phyloP scores from a whole-genome alignment of 92 coral and sea anemone genomes.

The Paramuricea clavata region DNA sequence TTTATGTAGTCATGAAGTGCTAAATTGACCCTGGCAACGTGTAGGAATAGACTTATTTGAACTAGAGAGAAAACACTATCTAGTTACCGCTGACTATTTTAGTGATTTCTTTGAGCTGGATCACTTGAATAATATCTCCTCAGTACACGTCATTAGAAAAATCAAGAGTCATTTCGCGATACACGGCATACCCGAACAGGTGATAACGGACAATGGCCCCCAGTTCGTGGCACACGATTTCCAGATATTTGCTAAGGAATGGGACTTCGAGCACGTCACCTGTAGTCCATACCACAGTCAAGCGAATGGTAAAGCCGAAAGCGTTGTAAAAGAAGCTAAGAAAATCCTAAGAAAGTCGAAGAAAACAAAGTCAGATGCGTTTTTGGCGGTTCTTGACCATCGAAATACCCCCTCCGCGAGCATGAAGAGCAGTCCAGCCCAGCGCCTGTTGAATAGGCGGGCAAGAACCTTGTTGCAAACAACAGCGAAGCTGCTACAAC shows the following conservation, averaged over 20 bases:
- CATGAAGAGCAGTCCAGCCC: constrained; percentile 46
- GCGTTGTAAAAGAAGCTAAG: background rate
- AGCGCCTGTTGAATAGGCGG: constrained; percentile 50
- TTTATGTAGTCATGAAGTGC: constrained; percentile 13
- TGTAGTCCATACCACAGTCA: constrained; percentile 6
- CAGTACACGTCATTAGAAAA: background rate
- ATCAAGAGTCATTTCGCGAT: constrained; percentile 1
- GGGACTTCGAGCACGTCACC: background rate
- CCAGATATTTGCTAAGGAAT: background rate
- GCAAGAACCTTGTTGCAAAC: constrained; percentile 36
- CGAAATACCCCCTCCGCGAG: constrained; percentile 32
- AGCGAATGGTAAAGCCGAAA: constrained; percentile 23
- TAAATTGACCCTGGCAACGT: constrained; percentile 8
- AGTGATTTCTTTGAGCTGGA: constrained; percentile 30
- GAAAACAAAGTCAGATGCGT: constrained; percentile 13
- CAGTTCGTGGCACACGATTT: background rate
- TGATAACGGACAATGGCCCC: background rate
- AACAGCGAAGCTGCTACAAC: constrained; percentile 35
- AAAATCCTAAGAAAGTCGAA: too few relatives aligned
- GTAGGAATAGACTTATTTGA: constrained; percentile 24
- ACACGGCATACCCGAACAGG: background rate
- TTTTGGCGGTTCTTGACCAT: constrained; percentile 20
- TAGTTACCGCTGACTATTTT: constrained; percentile 23
- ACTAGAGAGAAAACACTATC: constrained; percentile 11
- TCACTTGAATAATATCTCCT: constrained; percentile 17